These are phyloP conservation scores for Origma solitaria DNA, from an alignment of 2,113 vertebrate genomes.

Conservation along the genomic window DNA sequence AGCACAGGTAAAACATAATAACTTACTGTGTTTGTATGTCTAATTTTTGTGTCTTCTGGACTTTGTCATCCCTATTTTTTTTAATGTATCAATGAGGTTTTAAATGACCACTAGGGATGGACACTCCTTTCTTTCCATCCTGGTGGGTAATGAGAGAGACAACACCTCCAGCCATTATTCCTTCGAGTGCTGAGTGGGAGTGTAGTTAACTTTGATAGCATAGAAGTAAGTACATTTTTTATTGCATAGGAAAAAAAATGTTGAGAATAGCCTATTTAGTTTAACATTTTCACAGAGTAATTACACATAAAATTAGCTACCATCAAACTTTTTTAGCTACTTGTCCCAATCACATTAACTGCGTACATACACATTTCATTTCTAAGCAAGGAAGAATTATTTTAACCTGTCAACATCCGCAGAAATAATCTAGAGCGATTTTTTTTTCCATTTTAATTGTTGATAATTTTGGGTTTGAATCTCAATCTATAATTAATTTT, in stretches of 20 bases:
- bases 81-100: constrained; percentile 73
- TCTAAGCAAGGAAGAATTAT: neutral
- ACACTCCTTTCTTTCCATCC: constrained; percentile 66
- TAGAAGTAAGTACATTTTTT: constrained; percentile 58
- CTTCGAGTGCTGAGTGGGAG: constrained; percentile 66
- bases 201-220: constrained; percentile 63
- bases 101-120: constrained; percentile 75
- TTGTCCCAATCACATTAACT: constrained; percentile 23
- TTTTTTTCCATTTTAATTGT: neutral
- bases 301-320: constrained; percentile 59
- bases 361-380: neutral
- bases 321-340: constrained; percentile 35
- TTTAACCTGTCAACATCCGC: neutral
- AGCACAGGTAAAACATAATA: neutral
- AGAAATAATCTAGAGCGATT: neutral
- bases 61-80: constrained; percentile 72
- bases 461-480: neutral
- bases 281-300: constrained; percentile 64
- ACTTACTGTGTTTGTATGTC: neutral
- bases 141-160: constrained; percentile 72
- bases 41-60: constrained; percentile 69
- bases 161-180: constrained; percentile 67
- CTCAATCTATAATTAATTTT: neutral
- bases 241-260: constrained; percentile 41
- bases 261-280: constrained; percentile 40